Base-by-base conservation (phyloP, 2,113 vertebrate genomes). In the Apteryx owenii region DNA sequence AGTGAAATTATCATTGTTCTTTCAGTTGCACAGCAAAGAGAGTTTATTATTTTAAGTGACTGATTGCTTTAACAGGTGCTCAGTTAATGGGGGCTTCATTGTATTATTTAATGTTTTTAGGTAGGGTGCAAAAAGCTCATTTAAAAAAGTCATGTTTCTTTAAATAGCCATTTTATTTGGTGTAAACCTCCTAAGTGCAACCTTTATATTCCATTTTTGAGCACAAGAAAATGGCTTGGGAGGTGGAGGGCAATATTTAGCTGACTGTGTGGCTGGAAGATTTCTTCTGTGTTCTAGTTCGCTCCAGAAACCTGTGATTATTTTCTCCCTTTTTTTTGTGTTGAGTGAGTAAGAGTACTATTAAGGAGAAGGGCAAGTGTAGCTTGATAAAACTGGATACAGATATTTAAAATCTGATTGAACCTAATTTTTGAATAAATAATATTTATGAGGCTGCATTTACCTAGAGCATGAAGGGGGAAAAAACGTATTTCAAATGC, bases 1-100 rank as follows among this genome's bases (percentile, higher is more conserved):
- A 91, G 61, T 89, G 46, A 77, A 92, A 56, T 95, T 97, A 80
- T 96, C 94, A 93, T 90, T 81, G 58, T 93, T 94, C 91, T 90
- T 95, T 95, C 70, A 70, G 86, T 94, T 71, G 70, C 36, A 1
- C 38, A 79, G 88, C 83, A 84, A 62, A 69, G 69, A 90, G 69
- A 91, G 93, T 90, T 94, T 95, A 93, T 88, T 97, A 96, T 91
- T 89, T 82, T 38, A 92, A 94, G 76, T 92, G 89, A 56, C 76
- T 94, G 90, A 93, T 97, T 90, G 73, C 82, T 98, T 96, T 96
- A 97, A 92, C 97, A 98, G 96, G 91, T 97, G 88, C 87, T 96
- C 66, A n/a, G 70, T 72, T 94, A 95, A 96, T 81, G 95, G 97
- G 76, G 44, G 71, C 51, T 96, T 92, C n/a, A 3, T 65, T 58